Conservation (phyloP, 2,888 invertebrate species). For the Brachypalpus laphriformis region DNA sequence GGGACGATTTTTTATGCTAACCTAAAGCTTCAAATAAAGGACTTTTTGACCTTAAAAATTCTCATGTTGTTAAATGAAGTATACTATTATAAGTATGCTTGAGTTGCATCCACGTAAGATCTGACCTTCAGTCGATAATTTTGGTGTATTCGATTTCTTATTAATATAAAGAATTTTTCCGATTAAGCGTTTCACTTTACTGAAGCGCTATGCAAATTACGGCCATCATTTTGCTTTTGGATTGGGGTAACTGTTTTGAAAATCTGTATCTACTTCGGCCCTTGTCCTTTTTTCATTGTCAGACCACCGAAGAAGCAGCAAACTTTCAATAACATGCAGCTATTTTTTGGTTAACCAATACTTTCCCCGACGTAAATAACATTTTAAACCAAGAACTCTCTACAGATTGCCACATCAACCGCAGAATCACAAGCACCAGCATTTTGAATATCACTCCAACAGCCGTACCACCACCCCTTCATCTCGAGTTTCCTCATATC, state of each 20-base stretch:
- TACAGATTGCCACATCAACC: slow-evolving; percentile 64
- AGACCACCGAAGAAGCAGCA: slow-evolving; percentile 10
- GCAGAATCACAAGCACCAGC: slow-evolving; percentile 66
- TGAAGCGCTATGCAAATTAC: neutral
- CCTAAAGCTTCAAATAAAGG: no score
- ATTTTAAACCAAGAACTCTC: slow-evolving; percentile 57
- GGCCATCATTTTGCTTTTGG: neutral
- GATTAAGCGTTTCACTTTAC: no score
- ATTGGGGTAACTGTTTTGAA: neutral
- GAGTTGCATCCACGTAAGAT: no score
- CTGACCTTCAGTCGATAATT: no score
- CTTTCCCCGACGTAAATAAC: slow-evolving; percentile 28
- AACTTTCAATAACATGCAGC: slow-evolving; percentile 47
- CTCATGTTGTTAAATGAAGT: no score
- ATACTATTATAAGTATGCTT: no score
- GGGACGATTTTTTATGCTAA: no score
- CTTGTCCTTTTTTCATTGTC: neutral
- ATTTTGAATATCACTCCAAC: slow-evolving; percentile 62
- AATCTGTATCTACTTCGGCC: neutral
- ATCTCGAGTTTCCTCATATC: slow-evolving; percentile 36
- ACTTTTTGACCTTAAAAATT: no score
- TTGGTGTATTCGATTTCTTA: no score
- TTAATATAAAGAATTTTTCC: no score
- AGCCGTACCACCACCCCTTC: slow-evolving; percentile 20
- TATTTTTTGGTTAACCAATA: slow-evolving; percentile 51